phyloP scores from a whole-genome alignment of 2,113 vertebrate species.

The Xiphorhynchus elegans region DNA sequence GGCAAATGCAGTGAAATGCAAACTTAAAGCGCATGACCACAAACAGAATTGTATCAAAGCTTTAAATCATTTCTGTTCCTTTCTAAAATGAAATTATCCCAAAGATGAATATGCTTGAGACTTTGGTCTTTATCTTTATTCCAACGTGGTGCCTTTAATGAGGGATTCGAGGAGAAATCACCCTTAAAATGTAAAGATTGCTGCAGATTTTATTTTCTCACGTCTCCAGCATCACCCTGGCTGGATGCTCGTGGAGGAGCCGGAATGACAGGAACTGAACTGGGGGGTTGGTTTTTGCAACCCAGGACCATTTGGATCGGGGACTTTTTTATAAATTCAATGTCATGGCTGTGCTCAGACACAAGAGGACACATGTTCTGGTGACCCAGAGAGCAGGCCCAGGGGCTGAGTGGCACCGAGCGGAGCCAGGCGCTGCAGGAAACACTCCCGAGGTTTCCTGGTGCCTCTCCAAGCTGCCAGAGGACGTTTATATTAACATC shows the following conservation, averaged over 20 bases:
- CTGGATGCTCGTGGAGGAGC: accelerated
- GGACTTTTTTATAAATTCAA: too few species aligned
- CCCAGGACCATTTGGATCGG: accelerated
- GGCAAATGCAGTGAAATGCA: not conserved
- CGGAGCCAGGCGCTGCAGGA: not conserved
- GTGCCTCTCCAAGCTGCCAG: not conserved
- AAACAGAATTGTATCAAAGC: not conserved
- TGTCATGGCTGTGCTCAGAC: not conserved
- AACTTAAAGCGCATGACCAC: not conserved
- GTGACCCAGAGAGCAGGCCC: not conserved
- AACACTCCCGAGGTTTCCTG: not conserved
- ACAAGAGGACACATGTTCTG: not conserved
- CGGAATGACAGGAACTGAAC: accelerated
- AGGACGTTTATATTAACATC: not conserved
- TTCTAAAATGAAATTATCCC: not conserved
- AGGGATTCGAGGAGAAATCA: not conserved
- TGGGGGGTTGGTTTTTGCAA: not conserved
- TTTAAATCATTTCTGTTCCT: not conserved
- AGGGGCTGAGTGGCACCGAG: not conserved
- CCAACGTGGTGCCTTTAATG: not conserved
- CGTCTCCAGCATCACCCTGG: not conserved
- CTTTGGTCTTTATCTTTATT: not conserved
- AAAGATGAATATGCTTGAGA: not conserved
- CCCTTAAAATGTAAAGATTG: too few species aligned
- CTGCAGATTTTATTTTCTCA: not conserved